Evolutionary conservation across 1,140 invertebrate genomes (phyloP).

Genomic region (Pseudomyrmex concolor): DNA sequence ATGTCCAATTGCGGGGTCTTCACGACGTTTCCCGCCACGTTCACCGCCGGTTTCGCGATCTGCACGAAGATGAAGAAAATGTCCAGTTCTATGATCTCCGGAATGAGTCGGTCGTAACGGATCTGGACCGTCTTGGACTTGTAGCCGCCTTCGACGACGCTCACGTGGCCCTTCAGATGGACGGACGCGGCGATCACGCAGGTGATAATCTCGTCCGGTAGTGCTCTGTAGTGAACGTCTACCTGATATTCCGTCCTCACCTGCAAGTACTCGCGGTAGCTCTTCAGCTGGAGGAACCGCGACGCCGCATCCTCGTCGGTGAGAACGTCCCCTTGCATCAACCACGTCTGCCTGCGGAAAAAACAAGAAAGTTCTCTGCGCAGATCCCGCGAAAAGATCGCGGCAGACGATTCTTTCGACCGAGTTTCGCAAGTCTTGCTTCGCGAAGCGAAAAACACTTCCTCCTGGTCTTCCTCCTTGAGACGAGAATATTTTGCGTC

Average conservation of each 20-base stretch:
- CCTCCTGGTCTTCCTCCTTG: too few relatives aligned
- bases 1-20: not conserved
- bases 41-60: not conserved
- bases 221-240: not conserved
- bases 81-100: constrained; percentile 11
- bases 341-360: constrained; percentile 55
- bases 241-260: not conserved
- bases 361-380: not conserved
- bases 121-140: constrained; percentile 11
- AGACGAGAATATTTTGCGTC: constrained; percentile 8
- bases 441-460: not conserved
- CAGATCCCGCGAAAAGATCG: not conserved
- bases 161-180: constrained; percentile 54
- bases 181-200: constrained; percentile 64
- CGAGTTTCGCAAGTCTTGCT: constrained; percentile 18
- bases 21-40: not conserved
- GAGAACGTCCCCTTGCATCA: constrained; percentile 63
- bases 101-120: not conserved
- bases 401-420: not conserved
- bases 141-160: constrained; percentile 53
- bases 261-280: not conserved
- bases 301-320: constrained; percentile 19
- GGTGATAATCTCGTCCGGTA: constrained; percentile 23
- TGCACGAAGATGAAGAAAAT: constrained; percentile 51
- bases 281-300: constrained; percentile 40